Evolutionary conservation across 2,797 vertebrate species (phyloP), one percentile per base, ranked within the genome.

Genomic region (Triplophysa yarkandensis): DNA sequence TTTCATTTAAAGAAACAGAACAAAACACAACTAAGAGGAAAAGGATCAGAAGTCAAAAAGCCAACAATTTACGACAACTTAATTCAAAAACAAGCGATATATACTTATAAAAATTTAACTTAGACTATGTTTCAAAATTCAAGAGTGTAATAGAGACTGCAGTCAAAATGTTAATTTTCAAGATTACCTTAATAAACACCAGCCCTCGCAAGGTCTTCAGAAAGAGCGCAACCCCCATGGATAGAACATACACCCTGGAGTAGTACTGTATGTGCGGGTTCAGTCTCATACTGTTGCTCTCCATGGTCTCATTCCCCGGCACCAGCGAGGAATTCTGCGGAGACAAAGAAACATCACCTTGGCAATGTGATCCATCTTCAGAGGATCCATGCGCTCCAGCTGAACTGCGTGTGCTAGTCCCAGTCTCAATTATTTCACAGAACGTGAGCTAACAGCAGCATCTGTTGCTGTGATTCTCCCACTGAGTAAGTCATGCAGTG

Each of bases 181-280:
- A 19, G 3, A 80, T 87, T 85, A 95, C 94, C 93, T 94, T 94
- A 62, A 94, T 88, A 81, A 93, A 94, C 63, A 93, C 88, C 54
- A 93, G 78, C 4, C 92, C 92, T 73, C 93, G 86, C 16, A 90
- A 27, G 0, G 90, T 92, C 89, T 93, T 94, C 83, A 94, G 86
- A 28, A 92, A 41, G 7, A 95, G 80, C 13, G 86, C 83, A 6
- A 81, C 89, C 64, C 83, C 92, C 93, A 94, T 92, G 78, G 92
- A 93, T n/a, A 83, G 43, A 10, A 90, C 70, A 9, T 93, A 94
- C 58, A 95, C 87, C 43, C 81, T 79, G 7, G 89, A 89, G 83
- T 93, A 93, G 81, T 91, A 93, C 65, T 79, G 83, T 58, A 90
- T 79, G 77, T 91, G 83, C 21, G 93, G 94, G 84, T 95, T 94